Base-by-base conservation (phyloP, 2,888 invertebrate genomes). In the Drosophila diplacantha region DNA sequence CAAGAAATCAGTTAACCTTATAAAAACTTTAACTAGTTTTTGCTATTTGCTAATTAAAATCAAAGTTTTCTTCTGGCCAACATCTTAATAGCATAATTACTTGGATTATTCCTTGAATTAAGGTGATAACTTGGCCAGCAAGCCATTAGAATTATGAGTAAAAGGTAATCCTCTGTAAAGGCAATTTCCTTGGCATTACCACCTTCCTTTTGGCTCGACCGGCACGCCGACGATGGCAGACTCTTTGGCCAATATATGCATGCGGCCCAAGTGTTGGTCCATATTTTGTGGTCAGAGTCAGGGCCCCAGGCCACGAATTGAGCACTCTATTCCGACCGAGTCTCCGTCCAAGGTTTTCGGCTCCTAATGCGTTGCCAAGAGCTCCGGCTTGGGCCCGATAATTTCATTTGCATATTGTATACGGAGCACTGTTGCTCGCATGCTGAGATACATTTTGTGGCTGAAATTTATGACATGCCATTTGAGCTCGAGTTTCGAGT, bases 371-470 rank as follows among this genome's bases (percentile, higher is more conserved):
- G 37, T 64, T 62, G 53, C 37, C 61, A 41, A 50, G 61, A 62
- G 52, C 46, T 38, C 47, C 39, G 41, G 31, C 29, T 18, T 34
- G 39, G 59, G 37, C 56, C 61, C 32, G 59, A 66, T 72, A 74
- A 76, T 68, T 80, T 74, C 50, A 76, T 82, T 82, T 77, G 74
- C 77, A 77, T 82, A 72, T 75, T 67, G 57, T 64, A 70, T 63
- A 31, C 57, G 49, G 51, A 37, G 49, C 43, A 39, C 56, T 57
- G 51, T 38, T 29, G 50, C 39, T 68, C 39, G 18, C 51, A 54
- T 53, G 60, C 56, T 56, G 66, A 56, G 55, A 54, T 49, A 69
- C 52, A 69, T 52, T 69, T 69, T 69, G 37, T 44, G 51, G 55
- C 24, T 50, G 41, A 50, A 77, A 74, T 77, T 67, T 74, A 80